Percentiles rank a stretch among this genome's conserved stretches.
Evolutionary conservation across 2,797 vertebrate species (phyloP).

Genomic region (Sebastes nivosus): DNA sequence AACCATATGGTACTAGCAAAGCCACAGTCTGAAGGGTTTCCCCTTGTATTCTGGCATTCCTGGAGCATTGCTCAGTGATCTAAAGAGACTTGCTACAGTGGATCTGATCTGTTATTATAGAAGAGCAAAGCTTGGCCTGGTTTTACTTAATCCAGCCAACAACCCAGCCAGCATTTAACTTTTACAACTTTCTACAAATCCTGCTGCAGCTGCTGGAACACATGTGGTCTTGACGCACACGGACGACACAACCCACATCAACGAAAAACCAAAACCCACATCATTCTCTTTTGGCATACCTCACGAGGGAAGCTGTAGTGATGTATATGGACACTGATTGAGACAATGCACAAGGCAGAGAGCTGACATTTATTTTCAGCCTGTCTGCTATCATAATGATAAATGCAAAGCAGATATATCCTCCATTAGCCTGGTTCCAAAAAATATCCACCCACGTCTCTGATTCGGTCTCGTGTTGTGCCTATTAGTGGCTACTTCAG

Average conservation of each 20-base stretch:
- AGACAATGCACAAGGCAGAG: background rate
- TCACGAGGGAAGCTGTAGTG: background rate
- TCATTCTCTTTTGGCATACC: too few species aligned
- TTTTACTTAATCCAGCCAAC: slow-evolving; percentile 10
- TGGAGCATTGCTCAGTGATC: background rate
- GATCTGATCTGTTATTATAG: background rate
- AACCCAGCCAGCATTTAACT: slow-evolving; percentile 4
- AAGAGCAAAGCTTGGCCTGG: background rate
- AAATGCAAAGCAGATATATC: background rate
- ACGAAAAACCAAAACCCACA: background rate
- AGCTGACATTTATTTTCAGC: background rate
- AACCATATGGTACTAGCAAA: background rate
- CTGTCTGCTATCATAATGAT: background rate
- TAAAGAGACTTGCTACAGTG: background rate
- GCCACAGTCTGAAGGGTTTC: background rate
- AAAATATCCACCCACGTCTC: background rate
- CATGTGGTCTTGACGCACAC: background rate
- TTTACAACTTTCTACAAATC: background rate
- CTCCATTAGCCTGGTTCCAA: background rate
- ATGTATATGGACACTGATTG: background rate
- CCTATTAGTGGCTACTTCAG: too few species aligned
- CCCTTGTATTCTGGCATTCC: background rate
- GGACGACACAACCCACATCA: background rate
- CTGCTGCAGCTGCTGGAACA: background rate
- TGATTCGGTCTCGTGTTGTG: too few species aligned